phyloP scores from a whole-genome alignment of 2,797 vertebrate species.

The Eleutherodactylus coqui region DNA sequence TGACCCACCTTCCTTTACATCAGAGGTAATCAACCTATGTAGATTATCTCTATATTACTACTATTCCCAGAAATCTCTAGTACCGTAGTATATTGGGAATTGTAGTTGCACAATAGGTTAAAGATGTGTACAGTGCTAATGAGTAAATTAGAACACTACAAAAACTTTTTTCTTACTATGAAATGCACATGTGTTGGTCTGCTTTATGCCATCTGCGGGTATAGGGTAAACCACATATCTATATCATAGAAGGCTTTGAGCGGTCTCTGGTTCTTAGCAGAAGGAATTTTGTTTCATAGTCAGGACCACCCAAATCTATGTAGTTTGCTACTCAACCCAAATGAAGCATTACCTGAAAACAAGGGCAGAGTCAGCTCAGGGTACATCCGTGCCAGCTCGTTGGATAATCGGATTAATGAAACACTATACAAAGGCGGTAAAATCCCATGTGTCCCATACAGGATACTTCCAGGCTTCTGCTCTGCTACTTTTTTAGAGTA shows the following conservation, averaged over 20 bases:
- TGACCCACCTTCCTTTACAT: no score
- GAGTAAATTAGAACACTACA: not conserved
- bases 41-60: no score
- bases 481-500: constrained; percentile 95
- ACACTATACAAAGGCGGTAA: constrained; percentile 94
- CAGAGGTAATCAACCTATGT: no score
- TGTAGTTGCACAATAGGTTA: no score
- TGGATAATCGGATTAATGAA: constrained; percentile 88
- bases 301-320: not conserved
- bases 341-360: constrained; percentile 86
- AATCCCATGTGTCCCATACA: constrained; percentile 94
- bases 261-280: not conserved
- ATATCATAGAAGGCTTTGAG: not conserved
- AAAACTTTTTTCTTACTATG: not conserved
- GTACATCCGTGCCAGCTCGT: constrained; percentile 96
- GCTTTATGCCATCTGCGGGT: not conserved
- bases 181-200: not conserved
- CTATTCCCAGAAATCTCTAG: no score
- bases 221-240: not conserved
- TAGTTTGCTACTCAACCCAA: not conserved
- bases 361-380: constrained; percentile 96
- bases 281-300: not conserved
- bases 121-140: no score
- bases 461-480: constrained; percentile 91
- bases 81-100: no score